Base-by-base conservation (phyloP, 2,113 vertebrate genomes). In the Scomber scombrus region DNA sequence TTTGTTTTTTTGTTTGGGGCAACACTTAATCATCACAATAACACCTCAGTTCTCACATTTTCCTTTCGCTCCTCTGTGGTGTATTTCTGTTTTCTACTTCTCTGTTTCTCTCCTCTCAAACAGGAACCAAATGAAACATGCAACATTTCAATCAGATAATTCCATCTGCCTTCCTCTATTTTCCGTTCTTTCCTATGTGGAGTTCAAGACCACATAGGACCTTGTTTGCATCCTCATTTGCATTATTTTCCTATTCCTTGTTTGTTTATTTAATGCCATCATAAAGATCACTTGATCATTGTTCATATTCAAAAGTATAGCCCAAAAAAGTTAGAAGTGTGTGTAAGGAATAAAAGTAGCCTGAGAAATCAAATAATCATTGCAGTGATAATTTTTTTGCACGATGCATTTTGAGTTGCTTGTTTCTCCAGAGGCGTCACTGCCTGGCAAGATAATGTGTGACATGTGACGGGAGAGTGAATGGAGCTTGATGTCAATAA, bases 401-500 rank as follows among this genome's bases (percentile, higher is more conserved):
- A 71, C 31, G 40, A 5, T 71, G 16, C 18, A 50, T 55, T 50
- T 11, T 64, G 60, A 78, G 67, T 67, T 10, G 0, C n/a, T 71
- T 71, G 40, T 78, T 80, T 80, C 85, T 74, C 50, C 71, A 81
- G 56, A 75, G 73, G 49, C 76, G 74, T 89, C 84, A 58, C 11
- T 65, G 80, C 66, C 76, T 89, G 83, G 79, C 75, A 54, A 73
- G 64, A 66, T 75, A 61, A 50, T 82, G 79, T 73, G 51, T 75
- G 83, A 54, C 89, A 88, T 87, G 91, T 90, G 89, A 93, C 81
- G 34, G 64, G 47, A 84, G 63, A 80, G 63, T 79, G 72, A 88
- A 86, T 84, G 82, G 73, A 74, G 88, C 82, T 85, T 2, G 78
- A 70, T 77, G 56, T 89, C 76, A 90, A 60, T 86, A 47, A 81